A percentile compares a stretch with the other conserved stretches of the same genome.
These are phyloP conservation scores for Brachypteracias leptosomus DNA, from an alignment of 2,113 vertebrate species.

Conservation along the genomic window DNA sequence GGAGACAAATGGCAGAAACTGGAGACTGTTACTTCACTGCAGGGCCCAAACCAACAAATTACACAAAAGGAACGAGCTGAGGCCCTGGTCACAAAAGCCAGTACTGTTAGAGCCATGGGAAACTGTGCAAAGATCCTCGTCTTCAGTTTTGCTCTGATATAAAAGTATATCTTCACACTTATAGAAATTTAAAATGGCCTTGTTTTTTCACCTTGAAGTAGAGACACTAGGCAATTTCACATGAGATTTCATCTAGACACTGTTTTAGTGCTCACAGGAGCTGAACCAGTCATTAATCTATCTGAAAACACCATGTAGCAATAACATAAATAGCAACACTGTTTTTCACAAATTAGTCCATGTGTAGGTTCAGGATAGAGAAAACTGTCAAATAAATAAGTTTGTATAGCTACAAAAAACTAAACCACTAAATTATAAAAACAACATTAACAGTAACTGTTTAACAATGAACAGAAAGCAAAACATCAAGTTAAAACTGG, in stretches of 20 bases:
- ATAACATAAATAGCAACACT: constrained; percentile 30
- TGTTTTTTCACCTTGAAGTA: neutral
- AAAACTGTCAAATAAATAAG: constrained; percentile 59
- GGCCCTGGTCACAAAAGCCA: neutral
- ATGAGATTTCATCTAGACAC: neutral
- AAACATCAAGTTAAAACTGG: neutral
- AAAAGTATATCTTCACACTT: neutral
- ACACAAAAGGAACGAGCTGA: neutral
- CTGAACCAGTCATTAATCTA: neutral
- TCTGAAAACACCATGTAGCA: neutral
- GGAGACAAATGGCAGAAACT: neutral
- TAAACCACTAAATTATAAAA: constrained; percentile 3
- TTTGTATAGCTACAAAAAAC: neutral
- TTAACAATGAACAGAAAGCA: neutral
- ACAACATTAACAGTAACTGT: neutral
- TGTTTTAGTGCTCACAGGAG: neutral
- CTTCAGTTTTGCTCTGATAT: neutral
- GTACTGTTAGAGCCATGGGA: neutral
- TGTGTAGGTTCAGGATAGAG: neutral
- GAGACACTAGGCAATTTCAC: neutral
- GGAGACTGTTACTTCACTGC: neutral
- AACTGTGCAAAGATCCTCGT: neutral
- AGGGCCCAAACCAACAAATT: neutral
- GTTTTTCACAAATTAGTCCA: constrained; percentile 19
- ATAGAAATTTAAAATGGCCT: neutral